Conservation (phyloP, 2,113 vertebrate genomes). For the Bufo gargarizans region DNA sequence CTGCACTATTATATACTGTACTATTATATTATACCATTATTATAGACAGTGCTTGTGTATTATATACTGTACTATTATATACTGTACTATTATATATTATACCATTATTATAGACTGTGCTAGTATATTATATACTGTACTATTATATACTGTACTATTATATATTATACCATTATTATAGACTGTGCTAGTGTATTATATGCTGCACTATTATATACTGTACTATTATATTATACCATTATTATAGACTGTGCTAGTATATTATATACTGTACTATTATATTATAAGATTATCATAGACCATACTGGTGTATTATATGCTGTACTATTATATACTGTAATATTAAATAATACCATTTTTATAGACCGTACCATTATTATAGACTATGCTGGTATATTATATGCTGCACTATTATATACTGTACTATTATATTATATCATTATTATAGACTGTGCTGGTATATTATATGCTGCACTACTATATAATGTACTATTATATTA, state of each 20-base stretch:
- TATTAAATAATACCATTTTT: background rate
- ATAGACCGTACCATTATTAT: background rate
- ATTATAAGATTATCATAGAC: background rate
- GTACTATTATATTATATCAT: too few relatives aligned
- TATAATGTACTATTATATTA: background rate
- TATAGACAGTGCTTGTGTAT: background rate
- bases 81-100: background rate
- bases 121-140: background rate
- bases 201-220: background rate
- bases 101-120: background rate
- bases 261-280: background rate
- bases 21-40: too few relatives aligned
- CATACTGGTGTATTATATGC: background rate
- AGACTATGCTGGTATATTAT: background rate
- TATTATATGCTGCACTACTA: background rate
- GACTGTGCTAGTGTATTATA: background rate
- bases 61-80: background rate
- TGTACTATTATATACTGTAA: background rate
- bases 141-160: background rate
- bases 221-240: too few relatives aligned
- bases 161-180: background rate
- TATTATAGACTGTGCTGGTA: background rate
- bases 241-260: background rate
- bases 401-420: background rate
- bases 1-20: background rate